These are phyloP conservation scores for Chrysemys picta DNA, from an alignment of 2,113 vertebrate genomes.

Conservation along the genomic window DNA sequence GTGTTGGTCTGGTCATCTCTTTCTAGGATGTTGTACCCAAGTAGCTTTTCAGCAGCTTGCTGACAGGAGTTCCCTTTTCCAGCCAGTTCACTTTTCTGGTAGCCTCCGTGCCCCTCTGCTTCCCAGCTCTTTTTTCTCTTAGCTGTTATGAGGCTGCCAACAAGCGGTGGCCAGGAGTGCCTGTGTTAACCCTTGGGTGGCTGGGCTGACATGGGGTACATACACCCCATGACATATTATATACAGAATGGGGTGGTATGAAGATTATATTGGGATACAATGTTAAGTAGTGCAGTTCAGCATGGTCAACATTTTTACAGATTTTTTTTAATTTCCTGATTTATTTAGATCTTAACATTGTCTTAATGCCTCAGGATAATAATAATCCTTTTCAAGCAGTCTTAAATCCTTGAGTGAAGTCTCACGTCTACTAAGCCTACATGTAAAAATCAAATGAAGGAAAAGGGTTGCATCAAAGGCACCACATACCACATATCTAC, in stretches of 20 bases:
- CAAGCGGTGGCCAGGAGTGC: neutral
- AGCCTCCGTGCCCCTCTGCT: neutral
- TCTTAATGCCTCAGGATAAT: neutral
- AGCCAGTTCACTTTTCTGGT: neutral
- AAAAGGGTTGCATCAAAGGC: neutral
- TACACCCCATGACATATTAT: neutral
- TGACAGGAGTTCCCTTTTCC: neutral
- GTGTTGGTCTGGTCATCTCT: neutral
- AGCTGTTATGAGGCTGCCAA: neutral
- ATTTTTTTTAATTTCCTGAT: neutral
- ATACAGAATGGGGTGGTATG: neutral
- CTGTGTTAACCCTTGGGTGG: neutral
- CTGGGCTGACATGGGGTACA: neutral
- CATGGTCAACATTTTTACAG: neutral
- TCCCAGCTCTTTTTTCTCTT: neutral
- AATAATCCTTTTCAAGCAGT: neutral
- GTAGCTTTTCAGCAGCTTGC: neutral
- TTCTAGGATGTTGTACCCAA: neutral
- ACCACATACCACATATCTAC: accelerated
- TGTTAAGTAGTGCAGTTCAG: neutral
- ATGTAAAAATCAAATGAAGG: neutral
- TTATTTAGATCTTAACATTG: neutral
- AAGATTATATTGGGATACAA: neutral
- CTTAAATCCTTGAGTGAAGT: neutral
- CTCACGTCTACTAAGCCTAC: neutral